Evolutionary conservation across 2,888 invertebrate species (phyloP).

Genomic region (Leucozona laternaria): DNA sequence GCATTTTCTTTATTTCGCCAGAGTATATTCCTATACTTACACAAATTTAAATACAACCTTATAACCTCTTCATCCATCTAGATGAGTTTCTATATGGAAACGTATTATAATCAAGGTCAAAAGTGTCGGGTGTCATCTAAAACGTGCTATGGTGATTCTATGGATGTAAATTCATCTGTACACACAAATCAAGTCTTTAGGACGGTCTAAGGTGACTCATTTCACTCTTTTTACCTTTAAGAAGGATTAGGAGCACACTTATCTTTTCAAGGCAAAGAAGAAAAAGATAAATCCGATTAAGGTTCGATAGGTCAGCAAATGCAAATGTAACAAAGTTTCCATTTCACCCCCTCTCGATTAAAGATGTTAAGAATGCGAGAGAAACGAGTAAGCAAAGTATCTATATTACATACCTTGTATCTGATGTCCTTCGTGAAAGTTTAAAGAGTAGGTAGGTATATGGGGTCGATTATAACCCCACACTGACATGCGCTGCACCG

Average conservation of each 20-base stretch:
- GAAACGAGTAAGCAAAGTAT: neutral
- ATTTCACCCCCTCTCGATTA: neutral
- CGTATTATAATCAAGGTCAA: slow-evolving; percentile 58
- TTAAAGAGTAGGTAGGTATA: neutral
- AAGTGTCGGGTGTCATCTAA: slow-evolving; percentile 50
- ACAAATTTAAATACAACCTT: slow-evolving; percentile 1
- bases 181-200: slow-evolving; percentile 43
- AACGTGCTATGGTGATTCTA: slow-evolving; percentile 29
- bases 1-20: slow-evolving; percentile 25
- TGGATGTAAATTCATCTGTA: neutral
- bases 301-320: slow-evolving; percentile 37
- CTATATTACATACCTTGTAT: slow-evolving; percentile 30
- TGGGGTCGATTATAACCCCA: slow-evolving; percentile 24
- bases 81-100: slow-evolving; percentile 13
- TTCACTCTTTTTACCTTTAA: slow-evolving; percentile 1
- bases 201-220: slow-evolving; percentile 43
- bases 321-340: slow-evolving; percentile 5
- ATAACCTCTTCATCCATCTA: neutral
- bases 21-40: neutral
- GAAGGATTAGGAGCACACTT: slow-evolving; percentile 42
- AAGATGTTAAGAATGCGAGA: slow-evolving; percentile 20
- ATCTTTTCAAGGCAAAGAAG: slow-evolving; percentile 14
- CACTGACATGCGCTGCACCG: slow-evolving; percentile 53
- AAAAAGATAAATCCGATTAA: slow-evolving; percentile 53
- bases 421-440: slow-evolving; percentile 53